Conservation (phyloP, 2,888 invertebrate genomes). For the Chirona hameri region DNA sequence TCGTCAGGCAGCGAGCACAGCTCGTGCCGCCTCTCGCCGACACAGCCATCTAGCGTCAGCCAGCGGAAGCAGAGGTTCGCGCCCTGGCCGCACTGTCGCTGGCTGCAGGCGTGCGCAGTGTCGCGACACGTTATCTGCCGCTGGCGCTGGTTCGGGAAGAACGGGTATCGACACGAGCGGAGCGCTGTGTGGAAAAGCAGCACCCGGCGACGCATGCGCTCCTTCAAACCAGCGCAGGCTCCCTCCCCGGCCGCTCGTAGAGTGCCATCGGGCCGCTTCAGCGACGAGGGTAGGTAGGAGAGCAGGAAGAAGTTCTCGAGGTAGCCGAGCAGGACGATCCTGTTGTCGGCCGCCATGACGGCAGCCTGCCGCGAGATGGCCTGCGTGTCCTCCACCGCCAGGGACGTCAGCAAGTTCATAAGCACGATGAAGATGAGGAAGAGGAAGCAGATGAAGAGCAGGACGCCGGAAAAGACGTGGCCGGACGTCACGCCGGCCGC, state of each 20-base stretch:
- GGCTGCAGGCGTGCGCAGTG: neutral
- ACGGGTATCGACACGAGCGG: neutral
- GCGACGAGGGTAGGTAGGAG: neutral
- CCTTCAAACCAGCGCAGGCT: neutral
- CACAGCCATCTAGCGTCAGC: neutral
- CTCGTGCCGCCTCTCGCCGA: neutral
- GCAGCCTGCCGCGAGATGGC: conserved; percentile 7
- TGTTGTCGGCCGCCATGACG: neutral
- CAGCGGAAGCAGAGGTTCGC: neutral
- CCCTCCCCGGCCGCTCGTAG: neutral
- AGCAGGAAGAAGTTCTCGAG: neutral
- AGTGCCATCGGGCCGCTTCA: neutral
- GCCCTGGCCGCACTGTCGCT: neutral
- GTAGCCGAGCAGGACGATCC: neutral
- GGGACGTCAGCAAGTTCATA: conserved; percentile 40
- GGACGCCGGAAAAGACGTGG: conserved; percentile 33
- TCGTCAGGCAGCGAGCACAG: neutral
- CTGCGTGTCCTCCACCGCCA: conserved; percentile 39
- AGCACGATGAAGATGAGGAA: conserved; percentile 40
- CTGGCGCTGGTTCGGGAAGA: neutral
- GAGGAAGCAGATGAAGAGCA: conserved; percentile 39
- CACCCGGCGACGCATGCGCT: neutral
- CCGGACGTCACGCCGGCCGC: neutral
- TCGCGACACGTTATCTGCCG: neutral
- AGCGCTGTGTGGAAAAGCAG: neutral